Base-by-base conservation (phyloP, 1,140 invertebrate genomes). In the Steinernema feltiae region DNA sequence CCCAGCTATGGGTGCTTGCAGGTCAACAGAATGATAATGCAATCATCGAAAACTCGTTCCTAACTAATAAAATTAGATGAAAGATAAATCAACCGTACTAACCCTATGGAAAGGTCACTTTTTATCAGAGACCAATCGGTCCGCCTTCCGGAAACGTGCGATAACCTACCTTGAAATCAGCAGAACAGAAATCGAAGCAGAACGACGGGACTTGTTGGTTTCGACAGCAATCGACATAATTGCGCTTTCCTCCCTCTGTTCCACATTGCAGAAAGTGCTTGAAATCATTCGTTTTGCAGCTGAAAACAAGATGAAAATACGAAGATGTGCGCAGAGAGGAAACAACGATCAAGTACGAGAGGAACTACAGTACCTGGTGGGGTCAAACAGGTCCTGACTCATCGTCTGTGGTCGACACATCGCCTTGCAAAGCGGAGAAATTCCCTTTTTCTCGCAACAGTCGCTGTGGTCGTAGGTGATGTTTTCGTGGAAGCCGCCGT, bases 261-360 rank as follows among this genome's bases (percentile, higher is more conserved):
- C 76, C 79, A 80, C 79, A 80, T 18, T 73, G 72, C 1, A 80
- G 70, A 31, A 80, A 80, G 31, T 78, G 72, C 69, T 80, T 77
- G 72, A 77, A 80, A 48, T 80, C 79, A n/a, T 79, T 77, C n/a
- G 77, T 79, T 69, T 80, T 80, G 63, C 79, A 80, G 48, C 78
- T 80, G 35, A 41, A 41, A 41, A 41, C 35, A 41, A 41, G 7
- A 30, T 72, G 21, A 12, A 24, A 72, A 32, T 48, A 48, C 35
- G 35, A 72, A 30, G 21, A 32, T 15, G 15, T 46, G 24, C 41
- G 18, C 17, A 29, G 70, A 30, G 24, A 24, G 70, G 18, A 41
- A 41, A 7, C 35, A 41, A 41, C 7, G 7, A 41, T 41, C 35
- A 18, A 41, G 35, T 41, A 18, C 35, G 18, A 27, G n/a, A 35